Evolutionary conservation across 2,888 invertebrate species (phyloP), one percentile per base, ranked within the genome.

Genomic region (Andrena trimmerana): DNA sequence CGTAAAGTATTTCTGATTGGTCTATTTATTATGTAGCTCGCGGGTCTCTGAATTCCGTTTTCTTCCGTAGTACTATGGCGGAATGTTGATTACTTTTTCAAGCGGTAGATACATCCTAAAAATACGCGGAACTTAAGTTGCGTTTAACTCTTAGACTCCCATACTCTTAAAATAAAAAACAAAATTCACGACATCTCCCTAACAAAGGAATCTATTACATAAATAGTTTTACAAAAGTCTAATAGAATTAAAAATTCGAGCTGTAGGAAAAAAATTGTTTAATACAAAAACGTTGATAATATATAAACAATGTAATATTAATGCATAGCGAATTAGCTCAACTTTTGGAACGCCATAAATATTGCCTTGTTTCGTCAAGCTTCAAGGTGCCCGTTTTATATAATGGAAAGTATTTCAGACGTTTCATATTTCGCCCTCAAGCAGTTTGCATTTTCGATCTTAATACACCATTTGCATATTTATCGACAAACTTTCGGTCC

Each of bases 391-490:
- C 57, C 74, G 68, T 78, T 62, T 42, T 63, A 59, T 70, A 31
- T 52, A 59, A 66, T 29, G 78, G 68, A 72, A 67, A 76, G 70
- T 57, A 70, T 83, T 80, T 81, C 75, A 78, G 83, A 75, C 66
- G 70, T 78, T 84, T 69, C 81, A 73, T 84, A 84, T 78, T 73
- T 65, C 48, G 42, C 42, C 54, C 67, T n/a, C 29, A 31, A 60
- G 78, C 72, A 69, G 74, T 76, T 86, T 85, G 63, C 74, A 83
- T 86, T 86, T 78, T 78, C 72, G 72, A 83, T 77, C 73, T 76
- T 85, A 83, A 85, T 84, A 78, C 79, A 79, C 85, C 78, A 90
- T 90, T 88, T 91, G 86, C 88, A 88, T 90, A 90, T 87, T 90
- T 87, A 90, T 90, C 88, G 90, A 78, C 86, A 82, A 90, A 91